Base-by-base conservation (phyloP, 2,888 invertebrate genomes). In the Agrotis exclamationis region DNA sequence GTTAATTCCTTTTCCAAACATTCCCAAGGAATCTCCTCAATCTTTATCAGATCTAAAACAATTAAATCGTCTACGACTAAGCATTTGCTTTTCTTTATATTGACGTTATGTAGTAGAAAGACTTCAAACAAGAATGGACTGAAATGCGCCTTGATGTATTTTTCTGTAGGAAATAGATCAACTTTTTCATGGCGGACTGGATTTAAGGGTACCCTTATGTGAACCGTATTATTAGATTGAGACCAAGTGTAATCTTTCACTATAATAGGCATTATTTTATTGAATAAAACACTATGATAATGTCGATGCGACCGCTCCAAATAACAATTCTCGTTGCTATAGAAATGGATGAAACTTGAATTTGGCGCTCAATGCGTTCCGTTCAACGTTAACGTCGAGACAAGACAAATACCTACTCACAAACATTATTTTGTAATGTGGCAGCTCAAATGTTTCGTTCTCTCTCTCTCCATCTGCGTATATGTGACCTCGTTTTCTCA, bases 181-280 rank as follows among this genome's bases (percentile, higher is more conserved):
- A 97, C 97, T 89, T 97, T 97, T 69, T 97, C 97, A 44, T 96
- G 94, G 82, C 95, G 96, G 0, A 97, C 96, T 9, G 97, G 97
- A 86, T 96, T 97, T 63, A 98, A 88, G 7, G 98, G 97, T 44
- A 98, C 96, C 80, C 96, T 96, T 68, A 98, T 96, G 74, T 97
- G 96, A 13, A 98, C 87, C 50, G 92, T 93, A 51, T 95, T 95
- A 18, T 95, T 93, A 1, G 97, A 97, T 95, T 98, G 98, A 51
- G 97, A 97, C 98, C 98, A 98, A 50, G 96, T 96, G 87, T 96
- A 98, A 94, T 98, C 97, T 94, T 97, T 98, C 1, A 98, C 96
- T 82, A 98, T 83, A 81, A 98, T 97, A n/a, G 98, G 97, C 98
- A 98, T 98, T 76, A 98, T 98, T 76, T 82, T 89, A 2, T 24